A percentile compares a stretch with the other conserved stretches of the same genome.
phyloP scores from a whole-genome alignment of 53 echinoderm and acorn worm genomes.

The Actinopyga echinites region DNA sequence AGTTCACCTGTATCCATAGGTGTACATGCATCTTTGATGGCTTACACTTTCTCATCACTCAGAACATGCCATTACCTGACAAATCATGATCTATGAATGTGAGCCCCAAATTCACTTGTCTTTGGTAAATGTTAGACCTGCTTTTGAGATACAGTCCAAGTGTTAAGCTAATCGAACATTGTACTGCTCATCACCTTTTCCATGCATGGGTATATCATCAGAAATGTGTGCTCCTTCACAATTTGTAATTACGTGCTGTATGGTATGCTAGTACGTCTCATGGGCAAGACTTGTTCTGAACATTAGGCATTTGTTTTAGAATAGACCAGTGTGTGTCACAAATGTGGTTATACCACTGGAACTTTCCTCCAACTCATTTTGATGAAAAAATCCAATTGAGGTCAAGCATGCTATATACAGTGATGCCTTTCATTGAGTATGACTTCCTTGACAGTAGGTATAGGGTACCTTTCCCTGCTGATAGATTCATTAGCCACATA shows the following conservation, averaged over 20 bases:
- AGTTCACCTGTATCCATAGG: constrained; percentile 34
- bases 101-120: no score
- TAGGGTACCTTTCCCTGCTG: constrained; percentile 41
- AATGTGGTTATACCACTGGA: constrained; percentile 54
- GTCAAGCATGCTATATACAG: constrained; percentile 24
- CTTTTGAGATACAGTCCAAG: no score
- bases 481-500: constrained; percentile 48
- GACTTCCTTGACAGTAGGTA: constrained; percentile 14
- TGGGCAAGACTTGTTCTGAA: constrained; percentile 46
- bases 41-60: constrained; percentile 43
- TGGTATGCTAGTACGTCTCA: constrained; percentile 52
- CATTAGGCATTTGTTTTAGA: constrained; percentile 35
- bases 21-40: constrained; percentile 41
- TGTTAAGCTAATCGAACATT: no score
- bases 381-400: background rate
- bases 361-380: background rate
- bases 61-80: constrained; percentile 53
- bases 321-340: constrained; percentile 39
- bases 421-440: background rate
- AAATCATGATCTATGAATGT: constrained; percentile 55
- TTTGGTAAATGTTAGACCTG: no score
- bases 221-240: constrained; percentile 45
- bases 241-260: background rate
- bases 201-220: constrained; percentile 44
- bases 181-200: background rate